These are phyloP conservation scores for Chloropsis hardwickii DNA, from an alignment of 2,113 vertebrate species.

Conservation along the genomic window DNA sequence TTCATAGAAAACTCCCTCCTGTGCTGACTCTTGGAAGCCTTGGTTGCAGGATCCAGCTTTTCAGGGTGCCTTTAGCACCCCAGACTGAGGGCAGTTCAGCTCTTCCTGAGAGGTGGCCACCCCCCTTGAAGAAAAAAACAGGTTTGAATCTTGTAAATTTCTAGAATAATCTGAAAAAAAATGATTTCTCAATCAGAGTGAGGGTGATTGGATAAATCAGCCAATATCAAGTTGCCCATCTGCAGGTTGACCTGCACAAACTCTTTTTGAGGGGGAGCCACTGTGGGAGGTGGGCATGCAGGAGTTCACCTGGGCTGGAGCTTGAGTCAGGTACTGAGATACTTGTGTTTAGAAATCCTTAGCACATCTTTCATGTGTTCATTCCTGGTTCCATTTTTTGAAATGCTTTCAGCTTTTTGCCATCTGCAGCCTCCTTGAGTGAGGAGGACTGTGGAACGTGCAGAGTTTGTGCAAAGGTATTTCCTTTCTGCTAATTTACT, in stretches of 20 bases:
- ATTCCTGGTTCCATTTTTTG: not conserved
- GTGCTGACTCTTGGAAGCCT: not conserved
- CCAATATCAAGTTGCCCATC: not conserved
- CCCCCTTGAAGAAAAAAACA: not conserved
- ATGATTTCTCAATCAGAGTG: not conserved
- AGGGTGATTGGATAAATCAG: not conserved
- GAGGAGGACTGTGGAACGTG: not conserved
- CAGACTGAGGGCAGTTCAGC: not conserved
- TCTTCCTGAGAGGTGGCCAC: not conserved
- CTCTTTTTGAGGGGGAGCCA: not conserved
- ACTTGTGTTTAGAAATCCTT: not conserved
- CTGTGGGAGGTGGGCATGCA: not conserved
- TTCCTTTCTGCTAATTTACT: not conserved
- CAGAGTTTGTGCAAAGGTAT: not conserved
- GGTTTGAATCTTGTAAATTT: not conserved
- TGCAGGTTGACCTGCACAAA: not conserved
- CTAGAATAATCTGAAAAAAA: not conserved
- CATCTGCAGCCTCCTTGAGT: not conserved
- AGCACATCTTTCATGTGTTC: not conserved
- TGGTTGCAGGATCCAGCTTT: not conserved
- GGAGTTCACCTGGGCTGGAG: rapidly evolving
- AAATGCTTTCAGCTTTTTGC: not conserved
- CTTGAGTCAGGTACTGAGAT: rapidly evolving
- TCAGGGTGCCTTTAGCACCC: not conserved
- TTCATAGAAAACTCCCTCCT: not conserved